phyloP scores from a whole-genome alignment of 2,888 invertebrate species.

The Adineta ricciae region DNA sequence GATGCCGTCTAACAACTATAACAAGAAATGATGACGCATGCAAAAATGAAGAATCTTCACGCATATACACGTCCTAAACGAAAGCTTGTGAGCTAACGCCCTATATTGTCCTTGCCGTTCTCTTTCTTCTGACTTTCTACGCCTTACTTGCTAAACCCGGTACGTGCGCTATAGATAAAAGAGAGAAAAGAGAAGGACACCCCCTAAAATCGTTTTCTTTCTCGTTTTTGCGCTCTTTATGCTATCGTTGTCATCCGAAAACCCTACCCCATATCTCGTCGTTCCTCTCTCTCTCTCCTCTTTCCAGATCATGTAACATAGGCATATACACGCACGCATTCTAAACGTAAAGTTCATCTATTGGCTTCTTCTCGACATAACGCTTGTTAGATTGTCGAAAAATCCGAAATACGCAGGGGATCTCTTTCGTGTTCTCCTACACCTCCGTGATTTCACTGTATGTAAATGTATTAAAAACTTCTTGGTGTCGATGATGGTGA shows the following conservation, averaged over 20 bases:
- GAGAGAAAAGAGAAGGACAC: background rate
- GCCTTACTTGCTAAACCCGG: background rate
- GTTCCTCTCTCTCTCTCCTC: background rate
- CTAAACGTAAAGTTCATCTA: background rate
- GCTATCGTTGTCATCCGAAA: background rate
- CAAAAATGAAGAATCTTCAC: background rate
- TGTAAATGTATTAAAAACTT: background rate
- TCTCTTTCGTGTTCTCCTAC: conserved; percentile 3
- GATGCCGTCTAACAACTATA: background rate
- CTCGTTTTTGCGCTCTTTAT: background rate
- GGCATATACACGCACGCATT: background rate
- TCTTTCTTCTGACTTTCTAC: background rate
- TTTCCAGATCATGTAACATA: conserved; percentile 13
- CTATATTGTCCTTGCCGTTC: background rate
- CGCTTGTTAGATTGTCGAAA: background rate
- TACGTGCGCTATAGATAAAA: background rate
- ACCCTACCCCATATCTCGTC: background rate
- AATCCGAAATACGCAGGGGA: background rate
- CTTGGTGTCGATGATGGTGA: background rate
- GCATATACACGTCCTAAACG: background rate
- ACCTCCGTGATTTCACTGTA: background rate
- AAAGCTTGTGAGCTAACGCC: background rate
- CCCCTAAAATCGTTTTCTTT: background rate
- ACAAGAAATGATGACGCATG: background rate
- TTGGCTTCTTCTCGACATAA: background rate